A percentile compares a stretch with the other conserved stretches of the same genome.
These are phyloP conservation scores for Ephestia elutella DNA, from an alignment of 1,140 invertebrate species.

Conservation along the genomic window DNA sequence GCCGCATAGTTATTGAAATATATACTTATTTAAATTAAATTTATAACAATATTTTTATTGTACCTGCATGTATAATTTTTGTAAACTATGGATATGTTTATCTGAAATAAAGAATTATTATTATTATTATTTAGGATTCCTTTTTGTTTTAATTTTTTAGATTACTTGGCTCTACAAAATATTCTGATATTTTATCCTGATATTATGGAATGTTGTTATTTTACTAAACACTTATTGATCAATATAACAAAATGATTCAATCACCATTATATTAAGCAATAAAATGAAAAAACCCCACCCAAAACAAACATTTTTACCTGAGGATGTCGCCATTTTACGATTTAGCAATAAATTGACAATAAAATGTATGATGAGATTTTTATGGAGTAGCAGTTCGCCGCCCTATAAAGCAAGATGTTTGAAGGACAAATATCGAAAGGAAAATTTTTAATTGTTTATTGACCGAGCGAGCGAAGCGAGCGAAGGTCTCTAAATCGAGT, in stretches of 20 bases:
- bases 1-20: too few relatives aligned
- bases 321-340: constrained; percentile 18
- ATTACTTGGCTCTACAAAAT: too few relatives aligned
- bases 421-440: background rate
- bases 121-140: too few relatives aligned
- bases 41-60: too few relatives aligned
- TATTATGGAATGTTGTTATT: background rate
- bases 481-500: too few relatives aligned
- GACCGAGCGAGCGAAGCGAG: too few relatives aligned
- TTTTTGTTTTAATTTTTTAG: too few relatives aligned
- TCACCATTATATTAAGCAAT: background rate
- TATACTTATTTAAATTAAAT: too few relatives aligned
- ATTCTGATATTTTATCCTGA: too few relatives aligned
- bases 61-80: too few relatives aligned
- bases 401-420: constrained; percentile 3
- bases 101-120: too few relatives aligned
- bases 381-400: constrained; percentile 14
- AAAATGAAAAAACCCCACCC: constrained; percentile 1
- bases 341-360: constrained; percentile 25
- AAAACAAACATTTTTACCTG: constrained; percentile 6
- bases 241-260: background rate
- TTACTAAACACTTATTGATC: background rate
- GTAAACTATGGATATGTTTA: too few relatives aligned
- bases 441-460: background rate
- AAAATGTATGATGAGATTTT: constrained; percentile 25